Evolutionary conservation across 2,888 invertebrate genomes (phyloP).

Genomic region (Aromia moschata): DNA sequence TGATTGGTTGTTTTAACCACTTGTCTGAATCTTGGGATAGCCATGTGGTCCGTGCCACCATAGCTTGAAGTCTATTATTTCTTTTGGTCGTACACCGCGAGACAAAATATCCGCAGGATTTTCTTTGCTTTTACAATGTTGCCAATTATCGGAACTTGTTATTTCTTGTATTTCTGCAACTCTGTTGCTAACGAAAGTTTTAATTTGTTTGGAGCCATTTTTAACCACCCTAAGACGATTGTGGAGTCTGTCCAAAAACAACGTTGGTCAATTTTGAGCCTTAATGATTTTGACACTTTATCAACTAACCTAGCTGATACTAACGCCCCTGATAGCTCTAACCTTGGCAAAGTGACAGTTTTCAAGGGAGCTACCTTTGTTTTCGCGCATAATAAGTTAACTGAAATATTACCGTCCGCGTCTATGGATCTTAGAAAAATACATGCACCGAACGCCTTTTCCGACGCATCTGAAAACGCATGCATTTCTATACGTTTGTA

Average conservation of each 20-base stretch:
- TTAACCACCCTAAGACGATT: slow-evolving; percentile 2
- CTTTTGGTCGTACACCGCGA: not conserved
- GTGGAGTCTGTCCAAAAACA: slow-evolving; percentile 6
- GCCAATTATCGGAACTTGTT: no score
- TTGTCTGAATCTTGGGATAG: not conserved
- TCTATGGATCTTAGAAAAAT: slow-evolving; percentile 32
- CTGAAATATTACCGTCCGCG: slow-evolving; percentile 16
- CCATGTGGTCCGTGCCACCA: slow-evolving; percentile 32
- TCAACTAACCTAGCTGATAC: not conserved
- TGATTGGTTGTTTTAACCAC: no score
- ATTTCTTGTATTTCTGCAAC: slow-evolving; percentile 15
- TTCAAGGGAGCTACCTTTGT: slow-evolving; percentile 37
- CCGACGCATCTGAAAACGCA: slow-evolving; percentile 33
- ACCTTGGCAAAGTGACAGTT: slow-evolving; percentile 29
- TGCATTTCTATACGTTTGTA: slow-evolving; percentile 24
- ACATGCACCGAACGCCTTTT: slow-evolving; percentile 31
- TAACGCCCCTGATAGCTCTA: slow-evolving; percentile 7
- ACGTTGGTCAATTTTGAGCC: not conserved
- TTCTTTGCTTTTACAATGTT: no score
- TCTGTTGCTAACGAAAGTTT: slow-evolving; percentile 20
- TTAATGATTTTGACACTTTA: not conserved
- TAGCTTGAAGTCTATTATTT: not conserved
- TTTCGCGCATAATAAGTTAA: slow-evolving; percentile 36
- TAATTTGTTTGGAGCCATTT: slow-evolving; percentile 8
- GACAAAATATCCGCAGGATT: no score